Percentiles rank a stretch among this genome's conserved stretches.
phyloP scores from a whole-genome alignment of 2,113 vertebrate genomes.

The Malurus melanocephalus region DNA sequence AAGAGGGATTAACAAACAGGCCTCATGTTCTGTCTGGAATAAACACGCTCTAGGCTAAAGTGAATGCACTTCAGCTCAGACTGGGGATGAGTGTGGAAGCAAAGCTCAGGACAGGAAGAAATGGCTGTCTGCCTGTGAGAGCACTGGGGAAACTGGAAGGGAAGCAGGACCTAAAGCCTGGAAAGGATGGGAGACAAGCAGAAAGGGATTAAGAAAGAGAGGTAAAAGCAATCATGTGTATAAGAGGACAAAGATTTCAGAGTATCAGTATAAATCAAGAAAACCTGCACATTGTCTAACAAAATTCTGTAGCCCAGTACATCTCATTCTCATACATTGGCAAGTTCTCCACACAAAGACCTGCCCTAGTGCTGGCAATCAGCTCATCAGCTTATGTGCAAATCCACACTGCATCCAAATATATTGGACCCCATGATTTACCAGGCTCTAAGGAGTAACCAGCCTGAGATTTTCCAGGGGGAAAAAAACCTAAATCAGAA shows the following conservation, averaged over 20 bases:
- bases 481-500: not conserved
- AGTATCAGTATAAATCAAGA: not conserved
- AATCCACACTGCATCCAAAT: not conserved
- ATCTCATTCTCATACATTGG: not conserved
- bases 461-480: not conserved
- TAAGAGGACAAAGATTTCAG: not conserved
- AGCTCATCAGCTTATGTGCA: not conserved
- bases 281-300: not conserved
- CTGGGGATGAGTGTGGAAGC: not conserved
- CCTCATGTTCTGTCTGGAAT: slow-evolving; percentile 15
- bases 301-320: not conserved
- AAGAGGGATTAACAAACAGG: not conserved
- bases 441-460: not conserved
- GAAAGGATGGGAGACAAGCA: not conserved
- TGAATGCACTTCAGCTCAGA: slow-evolving; percentile 10
- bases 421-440: not conserved
- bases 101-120: not conserved
- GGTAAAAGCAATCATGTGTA: not conserved
- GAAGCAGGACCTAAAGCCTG: not conserved
- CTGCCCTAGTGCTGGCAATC: not conserved
- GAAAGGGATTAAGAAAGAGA: not conserved
- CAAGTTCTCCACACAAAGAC: not conserved
- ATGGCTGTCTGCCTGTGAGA: not conserved
- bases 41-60: slow-evolving; percentile 7
- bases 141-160: not conserved